Evolutionary conservation across 2,797 vertebrate genomes (phyloP).

Genomic region (Eulemur mongoz): DNA sequence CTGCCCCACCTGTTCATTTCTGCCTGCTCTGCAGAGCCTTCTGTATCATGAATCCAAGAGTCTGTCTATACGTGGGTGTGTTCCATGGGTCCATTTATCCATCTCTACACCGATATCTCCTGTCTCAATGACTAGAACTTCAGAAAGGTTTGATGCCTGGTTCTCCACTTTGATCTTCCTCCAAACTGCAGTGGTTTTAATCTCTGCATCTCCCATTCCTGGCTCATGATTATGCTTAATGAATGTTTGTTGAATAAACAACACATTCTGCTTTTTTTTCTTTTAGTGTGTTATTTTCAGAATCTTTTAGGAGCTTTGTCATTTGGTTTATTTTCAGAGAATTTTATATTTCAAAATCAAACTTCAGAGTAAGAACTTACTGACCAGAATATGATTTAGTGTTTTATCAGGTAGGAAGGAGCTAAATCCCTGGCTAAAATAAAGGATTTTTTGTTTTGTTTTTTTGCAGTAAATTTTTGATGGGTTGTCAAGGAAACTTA

Average conservation of each 20-base stretch:
- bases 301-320: neutral
- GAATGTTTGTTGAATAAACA: conserved; percentile 28
- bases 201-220: neutral
- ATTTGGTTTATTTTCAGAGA: conserved; percentile 26
- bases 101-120: neutral
- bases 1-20: neutral
- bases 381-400: neutral
- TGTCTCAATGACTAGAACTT: neutral
- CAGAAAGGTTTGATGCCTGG: neutral
- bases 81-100: neutral
- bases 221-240: neutral
- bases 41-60: neutral
- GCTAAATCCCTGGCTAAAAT: neutral
- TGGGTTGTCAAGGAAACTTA: conserved; percentile 29
- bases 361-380: neutral
- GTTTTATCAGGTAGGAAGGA: neutral
- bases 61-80: neutral
- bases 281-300: neutral
- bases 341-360: conserved; percentile 36
- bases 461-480: neutral
- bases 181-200: neutral
- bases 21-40: neutral
- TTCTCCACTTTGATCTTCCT: neutral
- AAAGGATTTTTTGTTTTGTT: neutral
- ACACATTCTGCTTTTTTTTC: neutral